Percentiles rank a stretch among this genome's conserved stretches.
Conservation (phyloP, 2,888 invertebrate species). For the Congeria kusceri region DNA sequence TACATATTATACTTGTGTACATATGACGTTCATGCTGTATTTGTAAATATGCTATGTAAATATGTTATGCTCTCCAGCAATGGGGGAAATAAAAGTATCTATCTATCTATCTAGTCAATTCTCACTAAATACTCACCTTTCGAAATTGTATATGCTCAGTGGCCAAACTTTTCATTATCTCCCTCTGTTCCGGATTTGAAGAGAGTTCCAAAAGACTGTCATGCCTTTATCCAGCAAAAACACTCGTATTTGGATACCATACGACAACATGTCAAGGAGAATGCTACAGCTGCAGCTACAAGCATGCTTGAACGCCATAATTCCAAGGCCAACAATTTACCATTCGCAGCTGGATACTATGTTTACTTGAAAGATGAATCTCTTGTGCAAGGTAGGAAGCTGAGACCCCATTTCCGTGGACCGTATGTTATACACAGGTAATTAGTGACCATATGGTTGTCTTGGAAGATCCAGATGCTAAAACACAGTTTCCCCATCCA, state of each 20-base stretch:
- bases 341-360: conserved; percentile 31
- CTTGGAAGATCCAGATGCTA: conserved; percentile 26
- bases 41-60: too few relatives aligned
- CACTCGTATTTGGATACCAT: conserved; percentile 3
- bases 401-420: conserved; percentile 23
- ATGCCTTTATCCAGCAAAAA: conserved; percentile 29
- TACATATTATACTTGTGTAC: too few relatives aligned
- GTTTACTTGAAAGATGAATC: conserved; percentile 31
- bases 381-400: conserved; percentile 28
- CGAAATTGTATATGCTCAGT: conserved; percentile 46
- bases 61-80: too few relatives aligned
- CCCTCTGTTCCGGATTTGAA: conserved; percentile 25
- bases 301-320: conserved; percentile 38
- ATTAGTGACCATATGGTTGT: conserved; percentile 28
- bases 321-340: conserved; percentile 11
- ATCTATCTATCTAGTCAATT: too few relatives aligned
- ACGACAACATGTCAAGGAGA: conserved; percentile 23
- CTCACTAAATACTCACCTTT: conserved; percentile 43
- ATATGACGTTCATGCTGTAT: too few relatives aligned
- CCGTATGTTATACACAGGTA: conserved; percentile 40
- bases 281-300: neutral
- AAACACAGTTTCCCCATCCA: conserved; percentile 23
- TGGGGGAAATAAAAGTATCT: too few relatives aligned
- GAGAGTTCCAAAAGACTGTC: conserved; percentile 27
- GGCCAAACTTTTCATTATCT: conserved; percentile 47